Conservation (phyloP, 2,888 invertebrate species). For the Hylaea fasciaria region DNA sequence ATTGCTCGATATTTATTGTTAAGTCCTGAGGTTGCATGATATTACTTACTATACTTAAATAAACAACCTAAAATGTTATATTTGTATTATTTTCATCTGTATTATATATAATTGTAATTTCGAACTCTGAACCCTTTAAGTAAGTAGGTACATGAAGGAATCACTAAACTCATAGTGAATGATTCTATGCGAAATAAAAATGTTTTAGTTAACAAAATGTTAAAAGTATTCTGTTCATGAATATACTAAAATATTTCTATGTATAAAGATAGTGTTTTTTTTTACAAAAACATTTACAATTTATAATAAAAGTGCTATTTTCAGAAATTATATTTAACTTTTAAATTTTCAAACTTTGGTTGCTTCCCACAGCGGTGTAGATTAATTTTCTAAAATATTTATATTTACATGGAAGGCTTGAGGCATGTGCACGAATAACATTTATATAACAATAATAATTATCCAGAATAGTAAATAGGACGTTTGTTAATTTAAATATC, state of each 20-base stretch:
- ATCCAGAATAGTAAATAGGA: conserved; percentile 49
- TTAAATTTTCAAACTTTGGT: conserved; percentile 40
- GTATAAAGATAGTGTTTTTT: conserved; percentile 18
- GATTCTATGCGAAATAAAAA: too few species aligned
- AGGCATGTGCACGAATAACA: conserved; percentile 61
- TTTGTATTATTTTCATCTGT: too few species aligned
- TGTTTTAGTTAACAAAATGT: too few species aligned
- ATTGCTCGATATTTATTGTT: neutral
- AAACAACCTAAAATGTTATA: too few species aligned
- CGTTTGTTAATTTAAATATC: conserved; percentile 35
- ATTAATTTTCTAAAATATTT: conserved; percentile 42
- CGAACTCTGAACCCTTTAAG: too few species aligned
- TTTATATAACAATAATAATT: conserved; percentile 18
- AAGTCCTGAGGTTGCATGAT: neutral
- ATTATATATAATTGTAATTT: too few species aligned
- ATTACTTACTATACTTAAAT: too few species aligned
- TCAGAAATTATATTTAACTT: conserved; percentile 23
- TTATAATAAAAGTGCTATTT: conserved; percentile 24
- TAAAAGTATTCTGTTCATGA: neutral
- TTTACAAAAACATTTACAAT: neutral
- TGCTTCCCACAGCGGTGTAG: conserved; percentile 30
- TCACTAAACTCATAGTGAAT: too few species aligned
- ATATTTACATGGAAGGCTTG: conserved; percentile 81
- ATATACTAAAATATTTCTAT: conserved; percentile 12
- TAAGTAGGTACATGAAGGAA: too few species aligned